Evolutionary conservation across 1,140 invertebrate genomes (phyloP).

Genomic region (Magallana gigas): DNA sequence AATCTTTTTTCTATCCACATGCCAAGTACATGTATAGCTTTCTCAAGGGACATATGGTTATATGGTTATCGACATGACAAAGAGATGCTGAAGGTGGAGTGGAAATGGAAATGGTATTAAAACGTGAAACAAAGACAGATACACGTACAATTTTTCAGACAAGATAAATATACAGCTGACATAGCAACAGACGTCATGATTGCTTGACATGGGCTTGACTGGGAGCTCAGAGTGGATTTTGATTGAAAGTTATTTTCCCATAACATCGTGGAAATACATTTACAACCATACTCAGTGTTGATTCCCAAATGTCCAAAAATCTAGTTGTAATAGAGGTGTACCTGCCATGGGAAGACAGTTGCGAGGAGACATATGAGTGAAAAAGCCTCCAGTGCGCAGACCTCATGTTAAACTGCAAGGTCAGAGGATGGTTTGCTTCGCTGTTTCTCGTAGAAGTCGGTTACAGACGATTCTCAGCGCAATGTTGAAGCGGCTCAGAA

Average conservation of each 20-base stretch:
- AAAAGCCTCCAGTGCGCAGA: constrained; percentile 33
- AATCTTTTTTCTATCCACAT: constrained; percentile 28
- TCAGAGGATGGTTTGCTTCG: constrained; percentile 44
- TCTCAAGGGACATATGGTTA: neutral
- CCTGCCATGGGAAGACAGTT: too few relatives aligned
- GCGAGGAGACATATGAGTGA: neutral
- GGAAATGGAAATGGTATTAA: neutral
- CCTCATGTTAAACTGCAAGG: neutral
- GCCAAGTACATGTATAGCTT: neutral
- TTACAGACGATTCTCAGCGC: constrained; percentile 53
- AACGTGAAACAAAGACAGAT: neutral
- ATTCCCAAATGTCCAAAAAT: neutral
- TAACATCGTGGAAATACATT: neutral
- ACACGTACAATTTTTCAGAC: neutral
- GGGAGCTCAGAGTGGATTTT: constrained; percentile 44
- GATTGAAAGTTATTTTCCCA: constrained; percentile 40
- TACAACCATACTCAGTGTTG: constrained; percentile 3
- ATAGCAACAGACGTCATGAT: neutral
- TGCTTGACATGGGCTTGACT: neutral
- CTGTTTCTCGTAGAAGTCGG: constrained; percentile 42
- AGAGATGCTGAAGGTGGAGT: neutral
- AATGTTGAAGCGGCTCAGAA: constrained; percentile 22
- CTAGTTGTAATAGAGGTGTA: too few relatives aligned
- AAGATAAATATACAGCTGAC: neutral
- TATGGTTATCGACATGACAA: constrained; percentile 46